Evolutionary conservation across 2,888 invertebrate species (phyloP), one percentile per base, ranked within the genome.

Genomic region (Phragmatobia fuliginosa): DNA sequence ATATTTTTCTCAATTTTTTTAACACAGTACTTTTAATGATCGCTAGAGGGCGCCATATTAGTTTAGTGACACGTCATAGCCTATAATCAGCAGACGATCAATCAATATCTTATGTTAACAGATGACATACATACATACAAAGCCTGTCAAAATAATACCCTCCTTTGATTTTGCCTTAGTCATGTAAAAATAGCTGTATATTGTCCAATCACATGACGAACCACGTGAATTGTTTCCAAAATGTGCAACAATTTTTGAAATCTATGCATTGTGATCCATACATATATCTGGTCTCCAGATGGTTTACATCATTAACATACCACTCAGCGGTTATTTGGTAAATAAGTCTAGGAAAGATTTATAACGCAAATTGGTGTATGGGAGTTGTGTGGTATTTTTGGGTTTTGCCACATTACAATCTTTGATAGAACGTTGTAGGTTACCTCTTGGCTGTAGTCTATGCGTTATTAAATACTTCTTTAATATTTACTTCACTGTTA

Each of bases 281-380:
- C 38, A 32, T 61, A 25, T 25, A 25, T 61, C 61, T 61, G 25
- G 25, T 25, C 61, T 16, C 16, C 77, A 78, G 62, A 61, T 79
- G 76, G 74, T 28, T 68, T 62, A 25, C 73, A 67, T 74, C 69
- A 18, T 67, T 61, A 66, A 74, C 71, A 72, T 79, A 76, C 68
- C 74, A 70, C 58, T 33, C 65, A 25, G 25, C 52, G 36, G n/a
- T 62, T 67, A 67, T 45, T 33, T 45, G 38, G 49, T 70, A 78
- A 78, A 76, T 67, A 77, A 78, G 74, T 69, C 33, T 41, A 41
- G 18, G 28, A 31, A 32, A 45, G 45, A 77, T 74, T 79, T 79
- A 79, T 67, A n/a, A 65, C 62, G 18, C 31, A 62, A 62, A 62
- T 62, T 38, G 62, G 25, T 62, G 41, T 21, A 45, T 21, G 45